These are phyloP conservation scores for Drosophila prostipennis DNA, from an alignment of 2,888 invertebrate species.

Conservation along the genomic window DNA sequence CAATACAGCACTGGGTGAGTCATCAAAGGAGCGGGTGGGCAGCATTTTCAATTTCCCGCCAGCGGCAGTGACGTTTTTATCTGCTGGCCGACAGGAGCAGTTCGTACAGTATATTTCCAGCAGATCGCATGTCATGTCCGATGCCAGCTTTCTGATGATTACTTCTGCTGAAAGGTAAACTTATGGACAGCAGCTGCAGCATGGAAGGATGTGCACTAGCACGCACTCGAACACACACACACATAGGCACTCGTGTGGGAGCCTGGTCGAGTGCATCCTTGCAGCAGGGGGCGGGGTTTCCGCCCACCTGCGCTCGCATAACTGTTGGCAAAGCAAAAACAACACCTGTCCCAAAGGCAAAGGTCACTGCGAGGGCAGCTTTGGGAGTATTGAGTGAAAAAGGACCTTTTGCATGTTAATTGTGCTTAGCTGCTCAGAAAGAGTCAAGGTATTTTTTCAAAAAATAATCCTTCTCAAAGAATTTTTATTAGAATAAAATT, in stretches of 20 bases:
- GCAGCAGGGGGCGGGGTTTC: conserved; percentile 2
- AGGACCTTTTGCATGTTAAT: background rate
- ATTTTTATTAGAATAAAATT: no score
- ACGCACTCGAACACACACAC: background rate
- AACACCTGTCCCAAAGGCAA: conserved; percentile 9
- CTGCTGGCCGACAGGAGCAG: conserved; percentile 29
- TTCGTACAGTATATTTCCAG: conserved; percentile 13
- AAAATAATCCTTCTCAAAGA: background rate
- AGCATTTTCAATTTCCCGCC: conserved; percentile 33
- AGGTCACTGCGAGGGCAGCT: conserved; percentile 13
- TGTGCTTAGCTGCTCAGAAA: background rate
- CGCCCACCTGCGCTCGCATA: conserved; percentile 11
- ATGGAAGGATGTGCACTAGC: background rate
- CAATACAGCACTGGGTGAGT: conserved; percentile 9
- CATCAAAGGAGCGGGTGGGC: conserved; percentile 1
- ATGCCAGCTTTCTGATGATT: conserved; percentile 47
- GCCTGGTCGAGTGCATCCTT: conserved; percentile 21
- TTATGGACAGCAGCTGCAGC: conserved; percentile 25
- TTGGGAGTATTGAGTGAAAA: background rate
- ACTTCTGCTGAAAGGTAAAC: conserved; percentile 42
- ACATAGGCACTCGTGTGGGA: background rate
- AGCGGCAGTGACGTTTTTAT: conserved; percentile 45
- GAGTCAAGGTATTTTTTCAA: background rate
- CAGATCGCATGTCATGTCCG: conserved; percentile 43
- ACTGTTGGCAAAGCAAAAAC: conserved; percentile 15